These are phyloP conservation scores for Drosophila fulvimacula DNA, from an alignment of 2,888 invertebrate genomes.

Conservation along the genomic window DNA sequence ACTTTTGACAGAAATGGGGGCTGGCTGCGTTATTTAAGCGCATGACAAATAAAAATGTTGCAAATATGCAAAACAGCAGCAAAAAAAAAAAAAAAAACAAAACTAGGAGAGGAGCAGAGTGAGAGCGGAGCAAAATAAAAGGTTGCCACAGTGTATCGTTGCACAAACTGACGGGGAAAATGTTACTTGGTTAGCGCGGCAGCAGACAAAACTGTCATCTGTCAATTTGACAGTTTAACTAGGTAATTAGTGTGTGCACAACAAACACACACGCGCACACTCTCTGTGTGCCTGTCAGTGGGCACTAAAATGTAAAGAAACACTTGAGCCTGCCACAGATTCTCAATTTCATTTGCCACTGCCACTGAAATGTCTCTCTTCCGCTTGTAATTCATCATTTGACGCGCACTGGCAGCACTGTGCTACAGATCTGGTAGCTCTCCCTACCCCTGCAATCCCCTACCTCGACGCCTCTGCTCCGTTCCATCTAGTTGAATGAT, in stretches of 20 bases:
- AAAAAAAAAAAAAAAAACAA: background rate
- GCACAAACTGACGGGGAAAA: conserved; percentile 59
- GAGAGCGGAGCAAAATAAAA: conserved; percentile 30
- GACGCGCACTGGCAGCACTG: conserved; percentile 39
- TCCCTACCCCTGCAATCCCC: background rate
- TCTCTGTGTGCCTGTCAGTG: conserved; percentile 62
- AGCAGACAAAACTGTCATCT: conserved; percentile 80
- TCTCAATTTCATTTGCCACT: conserved; percentile 54
- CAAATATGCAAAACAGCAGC: conserved; percentile 44
- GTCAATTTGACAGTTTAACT: conserved; percentile 83
- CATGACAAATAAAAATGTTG: conserved; percentile 75
- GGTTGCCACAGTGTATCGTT: conserved; percentile 50
- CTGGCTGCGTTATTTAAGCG: conserved; percentile 55
- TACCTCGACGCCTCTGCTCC: background rate
- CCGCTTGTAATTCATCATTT: conserved; percentile 84
- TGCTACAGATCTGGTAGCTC: conserved; percentile 22
- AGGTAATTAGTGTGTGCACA: conserved; percentile 79
- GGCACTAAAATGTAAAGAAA: conserved; percentile 63
- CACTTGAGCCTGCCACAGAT: conserved; percentile 75
- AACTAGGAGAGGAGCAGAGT: background rate
- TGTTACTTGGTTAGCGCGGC: conserved; percentile 62
- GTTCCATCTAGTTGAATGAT: conserved; percentile 41
- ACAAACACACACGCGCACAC: conserved; percentile 27
- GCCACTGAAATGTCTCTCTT: conserved; percentile 79
- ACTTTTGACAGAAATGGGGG: conserved; percentile 72